Percentiles rank a stretch among this genome's conserved stretches.
Conservation (phyloP, 92 coral and sea anemone species). For the Epizoanthus illoricatus region DNA sequence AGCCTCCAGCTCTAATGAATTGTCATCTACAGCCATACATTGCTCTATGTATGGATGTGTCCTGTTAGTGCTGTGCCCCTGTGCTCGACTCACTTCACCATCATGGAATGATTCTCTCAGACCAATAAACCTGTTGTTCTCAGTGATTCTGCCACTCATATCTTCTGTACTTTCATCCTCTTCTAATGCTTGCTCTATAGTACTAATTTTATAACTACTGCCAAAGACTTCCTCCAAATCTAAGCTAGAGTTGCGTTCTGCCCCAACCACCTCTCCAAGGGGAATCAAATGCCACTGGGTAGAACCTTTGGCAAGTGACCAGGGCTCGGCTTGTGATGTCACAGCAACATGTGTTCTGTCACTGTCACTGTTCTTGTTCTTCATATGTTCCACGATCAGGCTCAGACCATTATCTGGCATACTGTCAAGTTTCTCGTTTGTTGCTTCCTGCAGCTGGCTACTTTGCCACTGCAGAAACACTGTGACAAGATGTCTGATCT, state of each 20-base stretch:
- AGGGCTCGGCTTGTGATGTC: constrained; percentile 6
- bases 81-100: neutral
- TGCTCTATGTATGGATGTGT: neutral
- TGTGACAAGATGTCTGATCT: constrained; percentile 41
- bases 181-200: no score
- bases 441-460: neutral
- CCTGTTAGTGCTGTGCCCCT: neutral
- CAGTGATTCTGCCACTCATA: neutral
- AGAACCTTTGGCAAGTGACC: constrained; percentile 49
- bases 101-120: neutral
- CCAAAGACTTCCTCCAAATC: constrained; percentile 11
- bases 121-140: neutral
- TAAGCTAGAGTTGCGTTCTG: neutral
- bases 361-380: neutral
- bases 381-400: neutral
- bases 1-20: neutral
- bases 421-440: neutral
- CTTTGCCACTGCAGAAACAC: constrained; percentile 5
- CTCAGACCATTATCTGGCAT: constrained; percentile 2
- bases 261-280: constrained; percentile 70
- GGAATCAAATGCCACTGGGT: constrained; percentile 78
- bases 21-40: neutral
- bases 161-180: neutral
- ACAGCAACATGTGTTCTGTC: neutral
- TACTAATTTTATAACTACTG: neutral